Conservation (phyloP, 2,113 vertebrate genomes). For the Speoplatyrhinus poulsoni region DNA sequence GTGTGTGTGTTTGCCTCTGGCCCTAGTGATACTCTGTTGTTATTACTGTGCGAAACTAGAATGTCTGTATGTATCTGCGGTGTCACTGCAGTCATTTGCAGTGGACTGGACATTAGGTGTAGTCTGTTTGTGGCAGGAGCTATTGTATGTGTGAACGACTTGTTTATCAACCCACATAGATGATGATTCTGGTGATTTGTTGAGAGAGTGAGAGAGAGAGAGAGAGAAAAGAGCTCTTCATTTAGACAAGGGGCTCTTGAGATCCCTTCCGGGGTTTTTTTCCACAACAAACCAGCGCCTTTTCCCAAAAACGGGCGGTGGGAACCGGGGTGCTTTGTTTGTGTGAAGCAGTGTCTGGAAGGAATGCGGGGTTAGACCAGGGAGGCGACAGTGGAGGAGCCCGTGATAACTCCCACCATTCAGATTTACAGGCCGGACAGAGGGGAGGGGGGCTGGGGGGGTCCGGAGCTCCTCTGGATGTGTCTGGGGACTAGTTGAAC, state of each 20-base stretch:
- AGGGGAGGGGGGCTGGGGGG: constrained; percentile 11
- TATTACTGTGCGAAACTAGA: not conserved
- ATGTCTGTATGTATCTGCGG: not conserved
- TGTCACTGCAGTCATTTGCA: not conserved
- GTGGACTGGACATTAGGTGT: constrained; percentile 1
- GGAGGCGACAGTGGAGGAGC: constrained; percentile 36
- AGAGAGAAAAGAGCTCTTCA: not conserved
- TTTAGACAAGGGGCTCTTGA: constrained; percentile 56
- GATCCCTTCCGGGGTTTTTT: constrained; percentile 64
- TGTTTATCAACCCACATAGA: constrained; percentile 18
- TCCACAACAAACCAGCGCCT: constrained; percentile 66
- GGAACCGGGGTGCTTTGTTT: constrained; percentile 74
- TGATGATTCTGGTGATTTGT: constrained; percentile 21
- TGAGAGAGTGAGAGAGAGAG: not conserved
- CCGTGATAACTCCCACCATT: constrained; percentile 71
- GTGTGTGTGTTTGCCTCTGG: not conserved
- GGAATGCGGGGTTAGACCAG: constrained; percentile 67
- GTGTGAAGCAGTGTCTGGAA: constrained; percentile 66
- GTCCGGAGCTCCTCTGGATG: constrained; percentile 48
- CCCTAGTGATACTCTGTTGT: not conserved
- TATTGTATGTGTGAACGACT: constrained; percentile 7
- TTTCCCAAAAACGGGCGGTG: constrained; percentile 66
- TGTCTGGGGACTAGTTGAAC: constrained; percentile 58
- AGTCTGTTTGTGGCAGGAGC: not conserved
- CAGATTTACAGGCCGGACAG: constrained; percentile 68